These are phyloP conservation scores for Elysia chlorotica DNA, from an alignment of 1,140 invertebrate genomes.

Conservation along the genomic window DNA sequence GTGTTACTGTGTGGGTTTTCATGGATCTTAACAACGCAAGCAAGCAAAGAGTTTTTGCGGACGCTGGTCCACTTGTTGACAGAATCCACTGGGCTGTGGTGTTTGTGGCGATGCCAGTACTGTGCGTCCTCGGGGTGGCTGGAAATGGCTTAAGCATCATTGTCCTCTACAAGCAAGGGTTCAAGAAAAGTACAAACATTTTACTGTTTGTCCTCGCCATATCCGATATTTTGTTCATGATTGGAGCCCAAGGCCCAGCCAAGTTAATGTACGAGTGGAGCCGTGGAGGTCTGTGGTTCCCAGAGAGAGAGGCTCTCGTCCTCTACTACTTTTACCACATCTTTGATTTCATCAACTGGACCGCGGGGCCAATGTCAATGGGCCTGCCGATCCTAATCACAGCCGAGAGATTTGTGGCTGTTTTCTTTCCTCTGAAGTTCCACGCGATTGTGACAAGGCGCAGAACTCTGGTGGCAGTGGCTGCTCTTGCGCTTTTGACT, in stretches of 20 bases:
- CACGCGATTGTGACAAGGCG: background rate
- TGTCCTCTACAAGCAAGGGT: background rate
- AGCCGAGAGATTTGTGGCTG: conserved; percentile 4
- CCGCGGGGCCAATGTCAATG: background rate
- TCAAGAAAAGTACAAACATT: conserved; percentile 15
- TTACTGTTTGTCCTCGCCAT: conserved; percentile 10
- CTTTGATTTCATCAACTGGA: conserved; percentile 12
- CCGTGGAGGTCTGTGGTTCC: background rate
- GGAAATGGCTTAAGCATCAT: conserved; percentile 3
- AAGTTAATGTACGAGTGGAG: conserved; percentile 10
- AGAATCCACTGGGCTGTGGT: background rate
- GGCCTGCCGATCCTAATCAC: conserved; percentile 7
- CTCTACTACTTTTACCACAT: conserved; percentile 6
- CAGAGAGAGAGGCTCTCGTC: background rate
- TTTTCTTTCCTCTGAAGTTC: conserved; percentile 8
- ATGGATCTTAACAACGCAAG: no score
- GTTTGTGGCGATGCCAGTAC: background rate
- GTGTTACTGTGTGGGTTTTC: no score
- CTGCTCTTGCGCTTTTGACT: background rate
- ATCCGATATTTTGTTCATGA: conserved; percentile 11
- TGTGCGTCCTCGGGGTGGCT: conserved; percentile 1
- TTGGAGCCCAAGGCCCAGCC: background rate
- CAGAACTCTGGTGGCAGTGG: background rate
- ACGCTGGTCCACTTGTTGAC: background rate
- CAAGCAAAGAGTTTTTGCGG: no score